These are phyloP conservation scores for Hypena proboscidalis DNA, from an alignment of 2,888 invertebrate genomes.

Conservation along the genomic window DNA sequence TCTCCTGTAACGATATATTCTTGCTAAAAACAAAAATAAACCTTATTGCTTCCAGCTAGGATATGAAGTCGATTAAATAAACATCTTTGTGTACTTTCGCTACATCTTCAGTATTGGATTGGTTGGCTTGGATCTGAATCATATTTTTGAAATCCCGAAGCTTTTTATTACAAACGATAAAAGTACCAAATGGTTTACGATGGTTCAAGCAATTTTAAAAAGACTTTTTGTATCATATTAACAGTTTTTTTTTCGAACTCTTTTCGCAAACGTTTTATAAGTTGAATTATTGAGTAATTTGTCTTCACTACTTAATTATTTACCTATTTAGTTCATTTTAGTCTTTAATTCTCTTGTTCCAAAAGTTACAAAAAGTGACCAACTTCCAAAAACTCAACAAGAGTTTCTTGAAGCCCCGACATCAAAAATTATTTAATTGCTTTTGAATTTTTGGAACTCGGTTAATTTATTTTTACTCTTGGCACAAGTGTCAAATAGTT, in stretches of 20 bases:
- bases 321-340: too few species aligned
- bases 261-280: slow-evolving; percentile 23
- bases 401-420: too few species aligned
- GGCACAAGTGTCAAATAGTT: slow-evolving; percentile 15
- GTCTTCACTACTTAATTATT: too few species aligned
- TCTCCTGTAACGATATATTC: slow-evolving; percentile 12
- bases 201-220: too few species aligned
- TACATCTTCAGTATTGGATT: slow-evolving; percentile 9
- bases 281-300: too few species aligned
- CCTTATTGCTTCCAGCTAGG: slow-evolving; percentile 13
- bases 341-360: too few species aligned
- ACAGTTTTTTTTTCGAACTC: slow-evolving; percentile 36
- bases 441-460: too few species aligned
- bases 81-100: slow-evolving; percentile 10
- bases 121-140: slow-evolving; percentile 26
- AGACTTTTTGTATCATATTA: too few species aligned
- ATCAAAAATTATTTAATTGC: too few species aligned
- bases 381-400: too few species aligned
- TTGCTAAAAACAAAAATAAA: slow-evolving; percentile 18
- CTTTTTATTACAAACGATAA: slow-evolving; percentile 39
- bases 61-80: slow-evolving; percentile 7
- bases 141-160: slow-evolving; percentile 37
- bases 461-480: too few species aligned
- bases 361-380: too few species aligned
- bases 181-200: slow-evolving; percentile 31